A percentile compares a stretch with the other conserved stretches of the same genome.
Evolutionary conservation across 2,113 vertebrate species (phyloP).

Genomic region (Rhynchomys soricoides): DNA sequence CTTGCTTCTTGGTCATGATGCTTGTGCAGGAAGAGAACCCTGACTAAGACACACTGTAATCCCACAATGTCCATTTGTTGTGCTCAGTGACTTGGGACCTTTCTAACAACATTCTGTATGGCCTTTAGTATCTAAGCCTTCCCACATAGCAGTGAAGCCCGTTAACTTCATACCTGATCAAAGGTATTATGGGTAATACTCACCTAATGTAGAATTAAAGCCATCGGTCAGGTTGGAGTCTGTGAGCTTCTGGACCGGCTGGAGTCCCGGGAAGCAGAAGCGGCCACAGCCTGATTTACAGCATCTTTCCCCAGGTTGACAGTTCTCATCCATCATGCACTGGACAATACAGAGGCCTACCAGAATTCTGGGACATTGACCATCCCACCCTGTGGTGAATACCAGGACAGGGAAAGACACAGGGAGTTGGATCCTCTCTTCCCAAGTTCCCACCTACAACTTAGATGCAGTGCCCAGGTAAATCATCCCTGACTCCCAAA

Average conservation of each 20-base stretch:
- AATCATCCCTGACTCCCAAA: background rate
- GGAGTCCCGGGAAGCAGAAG: constrained; percentile 2
- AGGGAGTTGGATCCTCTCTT: rapidly evolving
- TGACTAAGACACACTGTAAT: too few relatives aligned
- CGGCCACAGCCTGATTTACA: constrained; percentile 76
- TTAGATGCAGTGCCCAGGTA: background rate
- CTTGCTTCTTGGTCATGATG: too few relatives aligned
- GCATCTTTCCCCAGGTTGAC: constrained; percentile 56
- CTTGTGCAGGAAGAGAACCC: too few relatives aligned
- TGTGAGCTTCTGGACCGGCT: rapidly evolving
- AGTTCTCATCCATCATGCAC: constrained; percentile 60
- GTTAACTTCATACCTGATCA: background rate
- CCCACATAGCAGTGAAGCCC: background rate
- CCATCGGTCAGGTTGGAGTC: background rate
- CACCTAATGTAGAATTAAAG: constrained; percentile 32
- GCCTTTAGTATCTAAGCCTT: background rate
- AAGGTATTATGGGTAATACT: background rate
- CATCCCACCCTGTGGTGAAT: constrained; percentile 1
- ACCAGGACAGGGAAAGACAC: background rate
- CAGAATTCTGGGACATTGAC: constrained; percentile 53
- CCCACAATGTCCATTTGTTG: background rate
- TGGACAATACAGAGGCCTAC: constrained; percentile 53
- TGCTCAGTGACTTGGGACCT: background rate
- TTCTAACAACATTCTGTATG: background rate
- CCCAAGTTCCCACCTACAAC: background rate